Base-by-base conservation (phyloP, 1,140 invertebrate genomes). In the Heliothis virescens region DNA sequence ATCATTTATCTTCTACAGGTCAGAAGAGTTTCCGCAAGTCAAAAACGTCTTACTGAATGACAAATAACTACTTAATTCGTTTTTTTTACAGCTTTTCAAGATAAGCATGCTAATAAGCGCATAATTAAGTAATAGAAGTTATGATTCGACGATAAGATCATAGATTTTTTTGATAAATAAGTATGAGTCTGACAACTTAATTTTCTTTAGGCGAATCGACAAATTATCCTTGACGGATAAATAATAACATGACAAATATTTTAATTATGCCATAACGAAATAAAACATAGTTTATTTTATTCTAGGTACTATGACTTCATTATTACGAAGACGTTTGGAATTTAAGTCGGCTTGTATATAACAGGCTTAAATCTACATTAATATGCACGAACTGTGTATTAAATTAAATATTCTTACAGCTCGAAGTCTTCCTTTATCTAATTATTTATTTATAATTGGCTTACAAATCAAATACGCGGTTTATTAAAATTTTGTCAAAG, bases 361-460 rank as follows among this genome's bases (percentile, higher is more conserved):
- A 67, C 67, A 53, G 48, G 67, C 67, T 71, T 71, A 71, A 52
- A 15, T 67, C 41, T 41, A 12, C 48, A 53, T 71, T 71, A 71
- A 53, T 71, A 71, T 71, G 50, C 67, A 50, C 52, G 48, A 53
- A 11, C 67, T 53, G 18, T 53, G 67, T 29, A 53, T 53, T 71
- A 71, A 53, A 71, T 71, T 71, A 53, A 29, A 53, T 53, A 53
- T 18, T 48, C 48, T 29, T 52, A 71, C 21, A 71, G 48, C 67
- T 18, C 4, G 21, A 12, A 50, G 67, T n/a, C 18, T 71, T 53
- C 41, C 47, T 71, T 71, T n/a, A 16, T 52, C 9, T 71, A 71
- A 71, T 71, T 15, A 71, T 48, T 29, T 71, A 12, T 21, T n/a
- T 53, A 12, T 26, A 29, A 53, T 29, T 53, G 13, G 5, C 67